Conservation (phyloP, 2,888 invertebrate species). For the Marronus borbonicus region DNA sequence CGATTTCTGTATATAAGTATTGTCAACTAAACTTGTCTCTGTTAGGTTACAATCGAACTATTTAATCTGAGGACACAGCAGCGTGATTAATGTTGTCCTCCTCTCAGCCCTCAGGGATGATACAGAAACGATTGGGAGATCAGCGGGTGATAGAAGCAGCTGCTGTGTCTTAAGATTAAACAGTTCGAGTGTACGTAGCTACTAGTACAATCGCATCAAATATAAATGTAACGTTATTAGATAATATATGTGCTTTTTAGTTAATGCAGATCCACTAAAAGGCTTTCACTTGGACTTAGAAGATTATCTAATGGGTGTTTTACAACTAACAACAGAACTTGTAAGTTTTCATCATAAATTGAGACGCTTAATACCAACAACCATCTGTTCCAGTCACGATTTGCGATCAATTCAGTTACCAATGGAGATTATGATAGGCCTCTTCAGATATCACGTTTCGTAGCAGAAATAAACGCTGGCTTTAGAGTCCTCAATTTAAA, state of each 20-base stretch:
- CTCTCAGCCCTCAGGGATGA: no score
- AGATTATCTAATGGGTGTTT: constrained; percentile 89
- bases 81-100: no score
- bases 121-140: no score
- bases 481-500: constrained; percentile 92
- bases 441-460: constrained; percentile 86
- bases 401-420: constrained; percentile 89
- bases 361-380: neutral
- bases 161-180: no score
- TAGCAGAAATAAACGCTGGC: constrained; percentile 90
- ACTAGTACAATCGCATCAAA: no score
- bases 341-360: constrained; percentile 70
- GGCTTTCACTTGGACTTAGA: constrained; percentile 93
- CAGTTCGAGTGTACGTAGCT: no score
- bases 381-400: constrained; percentile 74
- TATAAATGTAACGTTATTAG: no score
- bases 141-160: no score
- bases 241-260: constrained; percentile 70
- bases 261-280: constrained; percentile 78
- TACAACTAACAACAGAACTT: constrained; percentile 88
- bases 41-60: no score
- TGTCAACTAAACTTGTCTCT: no score
- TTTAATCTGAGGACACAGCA: no score
- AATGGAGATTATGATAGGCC: constrained; percentile 88
- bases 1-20: no score